Evolutionary conservation across 1,140 invertebrate species (phyloP).

Genomic region (Papilio dardanus): DNA sequence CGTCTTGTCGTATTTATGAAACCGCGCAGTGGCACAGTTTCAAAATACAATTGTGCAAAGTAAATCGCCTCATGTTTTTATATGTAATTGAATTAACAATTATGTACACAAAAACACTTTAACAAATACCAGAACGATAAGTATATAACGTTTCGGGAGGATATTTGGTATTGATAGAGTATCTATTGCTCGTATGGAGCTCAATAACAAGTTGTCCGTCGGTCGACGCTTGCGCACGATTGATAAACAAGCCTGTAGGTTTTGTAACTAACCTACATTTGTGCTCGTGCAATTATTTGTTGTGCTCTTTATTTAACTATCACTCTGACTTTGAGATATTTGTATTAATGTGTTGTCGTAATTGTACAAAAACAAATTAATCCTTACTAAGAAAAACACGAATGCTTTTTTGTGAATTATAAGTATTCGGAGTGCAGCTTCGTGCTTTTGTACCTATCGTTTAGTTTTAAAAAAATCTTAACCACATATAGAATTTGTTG

Average conservation of each 20-base stretch:
- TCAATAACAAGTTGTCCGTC: background rate
- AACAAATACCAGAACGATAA: constrained; percentile 15
- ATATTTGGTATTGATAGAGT: background rate
- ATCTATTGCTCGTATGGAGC: background rate
- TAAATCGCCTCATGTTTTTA: background rate
- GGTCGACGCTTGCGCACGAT: background rate
- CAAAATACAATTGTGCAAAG: constrained; percentile 1
- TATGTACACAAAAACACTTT: constrained; percentile 33
- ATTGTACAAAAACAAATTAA: background rate
- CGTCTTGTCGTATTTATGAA: background rate
- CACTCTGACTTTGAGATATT: background rate
- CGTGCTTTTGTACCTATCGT: too few species aligned
- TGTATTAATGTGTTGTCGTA: background rate
- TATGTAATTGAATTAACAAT: background rate
- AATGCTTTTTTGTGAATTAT: too few species aligned
- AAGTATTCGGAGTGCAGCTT: too few species aligned
- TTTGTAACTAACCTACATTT: constrained; percentile 17
- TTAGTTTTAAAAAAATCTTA: too few species aligned
- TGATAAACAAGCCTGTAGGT: background rate
- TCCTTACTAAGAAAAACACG: too few species aligned
- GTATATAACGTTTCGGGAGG: background rate
- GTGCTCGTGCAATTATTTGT: background rate
- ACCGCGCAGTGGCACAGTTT: background rate
- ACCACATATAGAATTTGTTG: background rate
- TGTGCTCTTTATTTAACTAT: constrained; percentile 6